A percentile compares a stretch with the other conserved stretches of the same genome.
Evolutionary conservation across 2,888 invertebrate genomes (phyloP).

Genomic region (Aspidapion aeneum): DNA sequence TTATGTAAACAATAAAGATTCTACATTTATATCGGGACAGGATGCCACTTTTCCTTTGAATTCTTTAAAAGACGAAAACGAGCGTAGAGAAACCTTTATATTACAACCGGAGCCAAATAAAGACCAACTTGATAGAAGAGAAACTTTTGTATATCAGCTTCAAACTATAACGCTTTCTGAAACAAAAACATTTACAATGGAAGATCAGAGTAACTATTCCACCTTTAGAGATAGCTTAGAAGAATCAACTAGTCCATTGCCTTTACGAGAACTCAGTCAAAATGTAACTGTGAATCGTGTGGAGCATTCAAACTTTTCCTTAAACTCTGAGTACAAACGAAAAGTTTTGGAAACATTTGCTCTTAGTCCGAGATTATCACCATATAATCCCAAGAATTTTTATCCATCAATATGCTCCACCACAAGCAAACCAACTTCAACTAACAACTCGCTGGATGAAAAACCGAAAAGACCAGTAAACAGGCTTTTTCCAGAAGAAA

Average conservation of each 20-base stretch:
- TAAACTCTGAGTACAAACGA: neutral
- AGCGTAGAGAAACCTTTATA: conserved; percentile 11
- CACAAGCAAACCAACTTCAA: conserved; percentile 9
- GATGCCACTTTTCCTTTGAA: neutral
- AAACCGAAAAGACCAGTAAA: conserved; percentile 8
- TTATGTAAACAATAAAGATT: neutral
- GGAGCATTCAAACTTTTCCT: neutral
- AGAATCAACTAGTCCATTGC: neutral
- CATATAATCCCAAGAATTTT: conserved; percentile 20
- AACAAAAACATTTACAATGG: conserved; percentile 8
- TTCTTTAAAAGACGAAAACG: conserved; percentile 8
- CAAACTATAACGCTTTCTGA: neutral
- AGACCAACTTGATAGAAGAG: neutral
- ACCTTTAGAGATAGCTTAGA: neutral
- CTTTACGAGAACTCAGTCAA: neutral
- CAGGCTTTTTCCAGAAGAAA: conserved; percentile 1
- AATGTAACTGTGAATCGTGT: neutral
- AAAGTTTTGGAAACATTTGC: conserved; percentile 23
- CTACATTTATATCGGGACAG: neutral
- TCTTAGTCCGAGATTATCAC: conserved; percentile 23
- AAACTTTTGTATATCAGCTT: neutral
- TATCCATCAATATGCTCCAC: conserved; percentile 18
- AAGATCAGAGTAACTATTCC: neutral
- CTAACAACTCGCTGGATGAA: conserved; percentile 9
- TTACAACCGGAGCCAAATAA: conserved; percentile 5